Evolutionary conservation across 2,888 invertebrate species (phyloP), one percentile per base, ranked within the genome.

Genomic region (Drosophila nigricruria): DNA sequence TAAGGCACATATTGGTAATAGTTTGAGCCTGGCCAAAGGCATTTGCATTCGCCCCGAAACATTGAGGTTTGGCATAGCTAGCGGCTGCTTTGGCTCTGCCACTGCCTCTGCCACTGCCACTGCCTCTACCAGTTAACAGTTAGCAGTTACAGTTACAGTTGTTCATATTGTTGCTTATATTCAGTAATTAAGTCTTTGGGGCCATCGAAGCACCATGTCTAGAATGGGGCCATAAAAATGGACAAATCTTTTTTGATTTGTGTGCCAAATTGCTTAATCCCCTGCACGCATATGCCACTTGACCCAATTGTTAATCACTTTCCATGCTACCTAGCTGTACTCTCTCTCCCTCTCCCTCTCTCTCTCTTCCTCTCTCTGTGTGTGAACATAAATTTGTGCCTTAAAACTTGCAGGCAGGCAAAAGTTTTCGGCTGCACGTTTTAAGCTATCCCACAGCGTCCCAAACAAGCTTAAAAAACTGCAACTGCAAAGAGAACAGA

Each of bases 251-350:
- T 81, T 86, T 81, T 86, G 90, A 86, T 86, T 86, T 86, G 86
- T 86, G 79, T 84, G 84, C 77, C 84, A 82, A 84, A 90, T 84
- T 89, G 89, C 84, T 88, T 84, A 90, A 84, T 89, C 83, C 89
- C 74, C 27, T 27, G 59, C 84, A 89, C 84, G 84, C 88, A 88
- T 77, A 83, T 85, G 89, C 87, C 87, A 86, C 84, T 90, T 90
- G 90, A 90, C 86, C 89, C 86, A 90, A 90, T 86, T 86, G 90
- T 88, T 90, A 86, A 86, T 90, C 86, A 86, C 89, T 89, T 79
- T 81, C 72, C 79, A 60, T 25, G 14, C 47, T 16, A 9, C 40
- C 34, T 45, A 10, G 30, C 25, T 65, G 54, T 66, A 45, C 23
- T 25, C 8, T 47, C 6, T 32, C 18, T 30, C n/a, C 34, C 18